These are phyloP conservation scores for Strix uralensis DNA, from an alignment of 2,113 vertebrate species.

Conservation along the genomic window DNA sequence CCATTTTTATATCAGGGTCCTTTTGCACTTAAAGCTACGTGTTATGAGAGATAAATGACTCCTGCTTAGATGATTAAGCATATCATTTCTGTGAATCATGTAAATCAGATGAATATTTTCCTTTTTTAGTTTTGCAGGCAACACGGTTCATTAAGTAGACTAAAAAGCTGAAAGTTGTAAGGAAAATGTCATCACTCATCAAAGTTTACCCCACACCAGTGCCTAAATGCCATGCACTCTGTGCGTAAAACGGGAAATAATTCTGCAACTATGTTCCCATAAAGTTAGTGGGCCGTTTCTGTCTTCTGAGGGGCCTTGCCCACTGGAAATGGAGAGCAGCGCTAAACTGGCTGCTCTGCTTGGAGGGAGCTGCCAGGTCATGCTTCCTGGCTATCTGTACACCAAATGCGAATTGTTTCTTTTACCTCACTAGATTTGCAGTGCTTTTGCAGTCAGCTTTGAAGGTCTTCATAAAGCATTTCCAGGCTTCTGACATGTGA, in stretches of 20 bases:
- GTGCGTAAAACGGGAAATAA: not conserved
- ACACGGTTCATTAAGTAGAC: not conserved
- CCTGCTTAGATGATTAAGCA: not conserved
- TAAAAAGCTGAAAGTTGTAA: not conserved
- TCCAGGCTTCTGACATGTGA: not conserved
- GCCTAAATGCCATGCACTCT: not conserved
- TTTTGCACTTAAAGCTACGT: not conserved
- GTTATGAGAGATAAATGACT: not conserved
- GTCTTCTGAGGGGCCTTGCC: not conserved
- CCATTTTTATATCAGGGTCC: not conserved
- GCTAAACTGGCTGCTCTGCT: fast-evolving
- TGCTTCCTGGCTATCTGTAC: not conserved
- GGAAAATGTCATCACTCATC: not conserved
- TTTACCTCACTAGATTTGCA: not conserved
- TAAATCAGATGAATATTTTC: not conserved
- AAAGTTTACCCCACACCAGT: not conserved
- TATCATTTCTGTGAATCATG: not conserved
- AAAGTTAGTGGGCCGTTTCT: not conserved
- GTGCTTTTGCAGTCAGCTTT: not conserved
- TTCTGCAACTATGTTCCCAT: not conserved
- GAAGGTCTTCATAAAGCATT: not conserved
- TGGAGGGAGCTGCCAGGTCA: not conserved
- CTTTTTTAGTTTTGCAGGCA: not conserved
- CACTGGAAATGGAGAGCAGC: not conserved
- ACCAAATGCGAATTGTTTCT: not conserved